Conservation (phyloP, 2,113 vertebrate genomes). For the Rhadina sibilatrix region DNA sequence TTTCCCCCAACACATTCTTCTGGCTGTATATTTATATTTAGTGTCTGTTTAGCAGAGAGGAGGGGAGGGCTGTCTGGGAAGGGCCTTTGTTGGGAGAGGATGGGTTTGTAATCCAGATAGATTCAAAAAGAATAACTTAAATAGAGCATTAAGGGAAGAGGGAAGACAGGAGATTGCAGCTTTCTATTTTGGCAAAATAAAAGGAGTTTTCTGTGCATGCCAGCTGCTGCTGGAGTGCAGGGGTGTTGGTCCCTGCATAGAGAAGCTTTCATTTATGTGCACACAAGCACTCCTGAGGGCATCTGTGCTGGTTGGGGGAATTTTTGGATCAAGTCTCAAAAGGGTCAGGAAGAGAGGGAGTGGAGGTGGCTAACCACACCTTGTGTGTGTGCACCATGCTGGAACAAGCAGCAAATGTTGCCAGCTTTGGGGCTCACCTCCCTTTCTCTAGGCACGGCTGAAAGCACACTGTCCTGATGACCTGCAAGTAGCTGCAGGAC, state of each 20-base stretch:
- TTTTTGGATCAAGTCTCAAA: neutral
- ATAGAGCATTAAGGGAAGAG: neutral
- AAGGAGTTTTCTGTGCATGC: neutral
- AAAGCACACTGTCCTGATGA: neutral
- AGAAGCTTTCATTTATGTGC: neutral
- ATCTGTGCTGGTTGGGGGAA: neutral
- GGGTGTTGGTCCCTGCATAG: neutral
- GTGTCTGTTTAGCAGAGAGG: neutral
- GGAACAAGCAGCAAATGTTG: neutral
- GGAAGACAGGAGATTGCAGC: neutral
- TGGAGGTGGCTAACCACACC: neutral
- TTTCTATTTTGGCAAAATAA: neutral
- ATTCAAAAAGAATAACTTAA: neutral
- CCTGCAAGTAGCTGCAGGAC: neutral
- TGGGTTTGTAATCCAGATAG: neutral
- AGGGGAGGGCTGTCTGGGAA: neutral
- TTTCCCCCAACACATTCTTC: neutral
- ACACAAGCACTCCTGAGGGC: neutral
- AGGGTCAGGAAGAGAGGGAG: neutral
- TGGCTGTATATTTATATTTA: neutral
- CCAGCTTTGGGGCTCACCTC: neutral
- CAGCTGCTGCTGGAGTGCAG: neutral
- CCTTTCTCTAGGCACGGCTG: neutral
- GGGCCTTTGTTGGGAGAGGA: neutral
- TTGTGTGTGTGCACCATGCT: accelerated